Conservation (phyloP, 2,113 vertebrate species). For the Oncorhynchus mykiss region DNA sequence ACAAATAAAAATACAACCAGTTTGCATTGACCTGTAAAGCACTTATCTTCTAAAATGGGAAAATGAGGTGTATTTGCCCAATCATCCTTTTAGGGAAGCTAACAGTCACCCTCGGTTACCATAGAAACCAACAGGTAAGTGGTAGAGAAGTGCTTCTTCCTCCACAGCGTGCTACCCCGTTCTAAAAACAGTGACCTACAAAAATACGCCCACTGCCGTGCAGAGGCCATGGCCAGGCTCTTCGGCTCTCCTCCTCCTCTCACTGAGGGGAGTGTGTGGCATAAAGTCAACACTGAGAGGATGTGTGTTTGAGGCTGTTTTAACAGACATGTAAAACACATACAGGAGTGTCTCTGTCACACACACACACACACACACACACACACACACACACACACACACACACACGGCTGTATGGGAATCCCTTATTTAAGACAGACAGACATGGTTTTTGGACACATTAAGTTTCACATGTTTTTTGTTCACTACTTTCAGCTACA, state of each 20-base stretch:
- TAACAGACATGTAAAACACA: not conserved
- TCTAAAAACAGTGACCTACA: slow-evolving; percentile 69
- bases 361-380: no score
- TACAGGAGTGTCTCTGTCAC: not conserved
- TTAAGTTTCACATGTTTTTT: no score
- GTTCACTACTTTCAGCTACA: no score
- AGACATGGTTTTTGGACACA: no score
- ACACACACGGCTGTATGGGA: not conserved
- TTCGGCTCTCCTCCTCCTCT: not conserved
- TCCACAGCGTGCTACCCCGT: slow-evolving; percentile 52
- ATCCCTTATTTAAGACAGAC: no score
- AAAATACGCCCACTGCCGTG: slow-evolving; percentile 54
- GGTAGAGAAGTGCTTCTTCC: slow-evolving; percentile 57
- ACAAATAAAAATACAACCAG: no score
- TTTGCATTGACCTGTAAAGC: no score
- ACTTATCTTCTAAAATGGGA: not conserved
- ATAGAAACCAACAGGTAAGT: slow-evolving; percentile 69
- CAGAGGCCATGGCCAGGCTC: no score
- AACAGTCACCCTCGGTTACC: slow-evolving; percentile 60
- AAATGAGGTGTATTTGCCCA: slow-evolving; percentile 37
- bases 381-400: no score
- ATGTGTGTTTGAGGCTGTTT: not conserved
- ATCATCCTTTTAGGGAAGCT: slow-evolving; percentile 47
- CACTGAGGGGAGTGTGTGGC: not conserved
- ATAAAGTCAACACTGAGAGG: not conserved